Conservation (phyloP, 2,797 vertebrate species). For the Ispidina picta region DNA sequence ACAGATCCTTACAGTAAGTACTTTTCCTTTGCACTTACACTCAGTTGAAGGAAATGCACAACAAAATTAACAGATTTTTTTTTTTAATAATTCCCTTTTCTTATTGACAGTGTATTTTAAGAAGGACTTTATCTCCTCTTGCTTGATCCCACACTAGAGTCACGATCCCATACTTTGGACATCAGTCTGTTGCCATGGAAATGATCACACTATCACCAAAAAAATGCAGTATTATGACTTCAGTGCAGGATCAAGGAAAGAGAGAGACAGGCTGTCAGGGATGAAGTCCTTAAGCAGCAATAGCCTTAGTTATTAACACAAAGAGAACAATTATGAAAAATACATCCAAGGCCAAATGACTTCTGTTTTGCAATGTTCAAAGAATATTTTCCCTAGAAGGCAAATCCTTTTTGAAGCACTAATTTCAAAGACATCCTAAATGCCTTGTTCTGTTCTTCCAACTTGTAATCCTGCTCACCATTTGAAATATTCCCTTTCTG, state of each 20-base stretch:
- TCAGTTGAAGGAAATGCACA: neutral
- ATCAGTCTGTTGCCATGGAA: constrained; percentile 77
- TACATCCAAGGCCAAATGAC: neutral
- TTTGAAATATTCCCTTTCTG: neutral
- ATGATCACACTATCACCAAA: constrained; percentile 54
- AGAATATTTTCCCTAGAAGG: neutral
- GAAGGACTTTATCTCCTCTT: constrained; percentile 55
- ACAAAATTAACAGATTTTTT: constrained; percentile 2
- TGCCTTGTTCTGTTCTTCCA: neutral
- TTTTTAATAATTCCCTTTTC: neutral
- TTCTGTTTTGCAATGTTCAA: neutral
- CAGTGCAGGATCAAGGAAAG: constrained; percentile 41
- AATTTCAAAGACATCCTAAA: neutral
- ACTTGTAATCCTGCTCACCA: neutral
- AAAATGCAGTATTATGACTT: constrained; percentile 63
- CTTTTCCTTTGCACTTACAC: neutral
- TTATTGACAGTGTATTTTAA: constrained; percentile 52
- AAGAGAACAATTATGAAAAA: constrained; percentile 20
- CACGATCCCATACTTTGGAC: constrained; percentile 54
- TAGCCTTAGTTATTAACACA: neutral
- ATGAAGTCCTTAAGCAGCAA: constrained; percentile 11
- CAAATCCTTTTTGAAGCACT: neutral
- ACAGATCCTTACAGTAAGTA: neutral
- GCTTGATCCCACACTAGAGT: constrained; percentile 40
- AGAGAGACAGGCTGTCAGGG: constrained; percentile 1